Conservation (phyloP, 92 coral and sea anemone species). For the Porites evermanni region DNA sequence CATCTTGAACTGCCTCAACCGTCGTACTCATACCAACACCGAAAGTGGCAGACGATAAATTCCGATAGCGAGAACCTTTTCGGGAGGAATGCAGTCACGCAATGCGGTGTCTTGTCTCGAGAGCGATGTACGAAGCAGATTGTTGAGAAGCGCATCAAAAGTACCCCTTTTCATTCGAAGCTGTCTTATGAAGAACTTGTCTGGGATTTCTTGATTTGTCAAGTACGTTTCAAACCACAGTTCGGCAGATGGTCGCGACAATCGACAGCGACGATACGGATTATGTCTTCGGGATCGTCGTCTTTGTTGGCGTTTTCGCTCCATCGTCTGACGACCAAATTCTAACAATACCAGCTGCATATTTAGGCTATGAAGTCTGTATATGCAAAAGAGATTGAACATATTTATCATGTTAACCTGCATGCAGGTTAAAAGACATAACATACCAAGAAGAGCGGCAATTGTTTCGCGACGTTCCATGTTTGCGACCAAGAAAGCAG, state of each 20-base stretch:
- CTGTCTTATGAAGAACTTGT: constrained; percentile 11
- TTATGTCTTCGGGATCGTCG: too few relatives aligned
- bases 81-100: constrained; percentile 31
- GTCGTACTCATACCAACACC: constrained; percentile 11
- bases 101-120: constrained; percentile 15
- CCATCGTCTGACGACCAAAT: too few relatives aligned
- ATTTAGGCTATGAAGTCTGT: constrained; percentile 22
- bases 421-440: constrained; percentile 10
- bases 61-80: constrained; percentile 23
- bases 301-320: too few relatives aligned
- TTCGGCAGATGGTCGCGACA: too few relatives aligned
- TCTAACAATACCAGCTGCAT: constrained; percentile 18
- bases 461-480: too few relatives aligned
- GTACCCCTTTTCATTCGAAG: constrained; percentile 20
- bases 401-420: constrained; percentile 12
- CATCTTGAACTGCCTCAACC: constrained; percentile 29
- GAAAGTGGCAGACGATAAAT: constrained; percentile 22
- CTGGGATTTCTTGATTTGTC: not conserved
- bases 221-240: constrained; percentile 36
- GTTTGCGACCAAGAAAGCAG: too few relatives aligned
- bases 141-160: constrained; percentile 25
- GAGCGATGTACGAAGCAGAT: constrained; percentile 2
- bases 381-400: constrained; percentile 3
- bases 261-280: too few relatives aligned
- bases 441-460: constrained; percentile 3